These are phyloP conservation scores for Numida meleagris DNA, from an alignment of 2,113 vertebrate species.

Conservation along the genomic window DNA sequence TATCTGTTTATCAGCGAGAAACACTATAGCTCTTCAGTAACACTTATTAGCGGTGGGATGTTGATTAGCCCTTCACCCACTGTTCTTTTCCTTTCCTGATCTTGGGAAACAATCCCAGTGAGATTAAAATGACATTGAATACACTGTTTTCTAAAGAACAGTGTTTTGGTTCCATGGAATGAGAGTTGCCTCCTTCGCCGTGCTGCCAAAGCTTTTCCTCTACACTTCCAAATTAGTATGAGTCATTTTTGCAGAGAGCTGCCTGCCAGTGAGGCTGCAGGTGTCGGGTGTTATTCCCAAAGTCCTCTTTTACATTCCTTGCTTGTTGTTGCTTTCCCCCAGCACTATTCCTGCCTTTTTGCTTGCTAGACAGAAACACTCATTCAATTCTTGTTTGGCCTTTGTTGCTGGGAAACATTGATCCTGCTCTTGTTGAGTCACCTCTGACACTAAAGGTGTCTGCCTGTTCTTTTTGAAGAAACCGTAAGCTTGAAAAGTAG, in stretches of 20 bases:
- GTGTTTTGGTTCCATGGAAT: background rate
- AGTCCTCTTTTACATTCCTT: background rate
- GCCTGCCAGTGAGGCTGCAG: background rate
- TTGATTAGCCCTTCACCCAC: background rate
- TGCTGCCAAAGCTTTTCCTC: constrained; percentile 31
- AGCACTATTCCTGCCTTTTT: background rate
- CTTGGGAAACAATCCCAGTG: background rate
- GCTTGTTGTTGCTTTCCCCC: background rate
- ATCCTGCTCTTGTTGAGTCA: background rate
- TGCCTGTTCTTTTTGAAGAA: background rate
- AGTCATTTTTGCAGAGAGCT: background rate
- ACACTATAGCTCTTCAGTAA: background rate
- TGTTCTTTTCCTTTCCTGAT: background rate
- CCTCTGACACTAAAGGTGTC: background rate
- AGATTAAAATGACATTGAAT: background rate
- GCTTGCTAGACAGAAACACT: background rate
- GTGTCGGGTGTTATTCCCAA: constrained; percentile 7
- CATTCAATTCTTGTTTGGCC: background rate
- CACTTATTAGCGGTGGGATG: background rate
- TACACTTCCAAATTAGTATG: background rate
- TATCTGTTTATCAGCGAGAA: background rate
- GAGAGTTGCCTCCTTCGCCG: background rate
- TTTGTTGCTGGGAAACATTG: background rate
- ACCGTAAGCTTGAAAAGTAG: background rate
- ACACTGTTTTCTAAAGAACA: background rate